phyloP scores from a whole-genome alignment of 1,140 invertebrate genomes.

The Galleria mellonella region DNA sequence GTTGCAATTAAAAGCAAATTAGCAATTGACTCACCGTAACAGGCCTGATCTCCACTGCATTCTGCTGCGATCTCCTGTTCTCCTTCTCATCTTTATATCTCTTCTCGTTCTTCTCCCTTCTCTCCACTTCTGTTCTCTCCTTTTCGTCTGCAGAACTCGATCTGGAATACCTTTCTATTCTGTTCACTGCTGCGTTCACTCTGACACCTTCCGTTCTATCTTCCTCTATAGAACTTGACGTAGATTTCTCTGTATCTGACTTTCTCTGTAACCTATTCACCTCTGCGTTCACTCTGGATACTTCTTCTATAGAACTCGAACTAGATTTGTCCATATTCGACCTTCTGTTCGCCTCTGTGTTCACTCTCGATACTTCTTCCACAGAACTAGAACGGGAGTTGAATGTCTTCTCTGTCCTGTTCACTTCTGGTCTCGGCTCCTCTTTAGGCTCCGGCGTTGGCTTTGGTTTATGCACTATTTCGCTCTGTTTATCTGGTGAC shows the following conservation, averaged over 20 bases:
- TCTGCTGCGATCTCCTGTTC: slow-evolving; percentile 25
- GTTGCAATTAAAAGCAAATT: neutral
- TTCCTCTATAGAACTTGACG: too few species aligned
- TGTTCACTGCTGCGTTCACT: slow-evolving; percentile 19
- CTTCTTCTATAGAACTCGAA: slow-evolving; percentile 20
- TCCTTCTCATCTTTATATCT: slow-evolving; percentile 15
- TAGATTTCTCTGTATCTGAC: slow-evolving; percentile 5
- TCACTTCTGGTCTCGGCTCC: neutral
- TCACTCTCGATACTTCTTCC: slow-evolving; percentile 6
- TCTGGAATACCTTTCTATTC: slow-evolving; percentile 32
- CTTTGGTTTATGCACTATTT: slow-evolving; percentile 20
- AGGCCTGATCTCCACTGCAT: slow-evolving; percentile 47
- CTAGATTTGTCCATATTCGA: slow-evolving; percentile 3
- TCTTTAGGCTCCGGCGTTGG: neutral
- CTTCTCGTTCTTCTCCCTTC: slow-evolving; percentile 10
- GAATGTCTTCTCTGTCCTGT: slow-evolving; percentile 6
- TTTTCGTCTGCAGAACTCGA: slow-evolving; percentile 41
- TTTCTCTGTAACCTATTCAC: slow-evolving; percentile 24
- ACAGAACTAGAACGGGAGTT: slow-evolving; percentile 7
- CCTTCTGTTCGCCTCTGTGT: slow-evolving; percentile 10
- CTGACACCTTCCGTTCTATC: slow-evolving; percentile 25
- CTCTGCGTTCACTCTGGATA: slow-evolving; percentile 21
- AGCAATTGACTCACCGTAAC: slow-evolving; percentile 41
- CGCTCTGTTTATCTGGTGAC: slow-evolving; percentile 24
- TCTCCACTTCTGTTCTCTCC: slow-evolving; percentile 11